Evolutionary conservation across 1,140 invertebrate species (phyloP).

Genomic region (Trichonephila clavipes): DNA sequence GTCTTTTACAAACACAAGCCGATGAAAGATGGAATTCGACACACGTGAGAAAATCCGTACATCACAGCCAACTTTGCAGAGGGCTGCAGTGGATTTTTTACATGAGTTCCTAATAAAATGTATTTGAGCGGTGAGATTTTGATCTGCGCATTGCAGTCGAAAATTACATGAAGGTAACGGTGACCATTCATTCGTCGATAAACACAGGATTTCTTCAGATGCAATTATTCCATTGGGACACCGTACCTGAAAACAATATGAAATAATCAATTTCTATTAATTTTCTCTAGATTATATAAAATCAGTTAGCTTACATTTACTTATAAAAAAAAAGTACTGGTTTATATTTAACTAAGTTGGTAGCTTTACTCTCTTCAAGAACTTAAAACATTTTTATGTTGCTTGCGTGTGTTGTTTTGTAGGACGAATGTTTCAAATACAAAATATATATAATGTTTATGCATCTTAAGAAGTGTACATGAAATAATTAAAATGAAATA

Average conservation of each 20-base stretch:
- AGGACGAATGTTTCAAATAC: too few relatives aligned
- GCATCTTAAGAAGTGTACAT: too few relatives aligned
- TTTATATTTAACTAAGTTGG: too few relatives aligned
- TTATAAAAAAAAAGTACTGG: too few relatives aligned
- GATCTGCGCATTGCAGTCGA: background rate
- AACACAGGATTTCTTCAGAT: background rate
- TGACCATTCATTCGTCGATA: background rate
- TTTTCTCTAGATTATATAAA: too few relatives aligned
- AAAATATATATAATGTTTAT: too few relatives aligned
- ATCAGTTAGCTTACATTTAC: too few relatives aligned
- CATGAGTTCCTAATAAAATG: background rate
- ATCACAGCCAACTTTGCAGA: conserved; percentile 41
- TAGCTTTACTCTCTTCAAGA: too few relatives aligned
- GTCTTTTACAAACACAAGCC: conserved; percentile 8
- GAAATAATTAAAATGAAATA: too few relatives aligned
- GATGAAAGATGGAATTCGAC: background rate
- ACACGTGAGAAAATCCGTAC: background rate
- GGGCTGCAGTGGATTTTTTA: background rate
- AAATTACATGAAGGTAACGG: conserved; percentile 6
- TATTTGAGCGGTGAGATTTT: background rate
- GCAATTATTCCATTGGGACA: conserved; percentile 42
- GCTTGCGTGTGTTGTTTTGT: too few relatives aligned
- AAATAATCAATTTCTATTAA: background rate
- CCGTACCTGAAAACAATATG: background rate
- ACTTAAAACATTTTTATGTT: too few relatives aligned